These are phyloP conservation scores for Microplitis deprimator DNA, from an alignment of 2,888 invertebrate genomes.

Conservation along the genomic window DNA sequence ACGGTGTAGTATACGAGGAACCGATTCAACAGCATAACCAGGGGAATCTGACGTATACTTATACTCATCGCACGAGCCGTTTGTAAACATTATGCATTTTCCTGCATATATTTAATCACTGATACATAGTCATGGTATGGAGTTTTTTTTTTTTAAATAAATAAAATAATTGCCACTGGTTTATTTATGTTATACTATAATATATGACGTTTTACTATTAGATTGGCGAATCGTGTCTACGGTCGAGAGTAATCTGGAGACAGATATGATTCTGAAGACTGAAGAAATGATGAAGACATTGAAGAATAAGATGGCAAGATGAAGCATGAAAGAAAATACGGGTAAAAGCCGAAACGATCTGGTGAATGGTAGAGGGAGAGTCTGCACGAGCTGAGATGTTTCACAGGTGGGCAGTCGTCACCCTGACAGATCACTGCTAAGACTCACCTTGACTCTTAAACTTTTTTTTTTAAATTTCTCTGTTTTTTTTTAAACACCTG, in stretches of 20 bases:
- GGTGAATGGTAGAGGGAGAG: conserved; percentile 39
- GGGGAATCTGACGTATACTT: conserved; percentile 10
- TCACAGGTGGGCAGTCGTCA: conserved; percentile 41
- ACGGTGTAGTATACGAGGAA: not conserved
- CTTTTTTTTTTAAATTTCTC: conserved; percentile 1
- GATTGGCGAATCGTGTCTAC: not conserved
- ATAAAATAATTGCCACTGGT: conserved; percentile 12
- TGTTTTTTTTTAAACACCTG: not conserved
- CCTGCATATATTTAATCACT: conserved; percentile 7
- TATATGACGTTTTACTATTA: not conserved
- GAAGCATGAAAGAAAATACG: not conserved
- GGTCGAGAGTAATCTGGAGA: not conserved
- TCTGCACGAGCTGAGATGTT: conserved; percentile 34
- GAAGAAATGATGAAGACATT: not conserved
- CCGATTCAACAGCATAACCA: not conserved
- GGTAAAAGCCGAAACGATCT: conserved; percentile 32
- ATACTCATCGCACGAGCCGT: conserved; percentile 10
- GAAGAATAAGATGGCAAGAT: not conserved
- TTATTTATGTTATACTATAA: not conserved
- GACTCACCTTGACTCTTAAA: conserved; percentile 15
- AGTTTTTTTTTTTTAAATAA: not conserved
- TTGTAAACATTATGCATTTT: conserved; percentile 15
- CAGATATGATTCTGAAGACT: not conserved
- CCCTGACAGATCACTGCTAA: conserved; percentile 34
- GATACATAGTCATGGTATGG: not conserved